A percentile compares a stretch with the other conserved stretches of the same genome.
phyloP scores from a whole-genome alignment of 2,113 vertebrate genomes.

The Peromyscus leucopus region DNA sequence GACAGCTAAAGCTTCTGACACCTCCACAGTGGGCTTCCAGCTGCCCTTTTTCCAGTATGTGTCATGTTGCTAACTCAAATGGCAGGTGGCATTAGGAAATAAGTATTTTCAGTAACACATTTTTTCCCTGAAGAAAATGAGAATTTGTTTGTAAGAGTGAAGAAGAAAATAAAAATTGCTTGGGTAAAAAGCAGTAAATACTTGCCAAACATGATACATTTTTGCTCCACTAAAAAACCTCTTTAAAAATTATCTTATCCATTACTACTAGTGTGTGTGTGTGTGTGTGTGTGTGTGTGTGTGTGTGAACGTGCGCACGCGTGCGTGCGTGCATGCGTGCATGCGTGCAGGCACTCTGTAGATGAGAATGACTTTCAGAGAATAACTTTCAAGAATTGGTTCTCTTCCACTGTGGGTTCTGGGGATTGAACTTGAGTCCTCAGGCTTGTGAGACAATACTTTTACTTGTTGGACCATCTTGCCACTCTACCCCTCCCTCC shows the following conservation, averaged over 20 bases:
- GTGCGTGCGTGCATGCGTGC: no score
- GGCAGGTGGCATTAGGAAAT: not conserved
- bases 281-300: not conserved
- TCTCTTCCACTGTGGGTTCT: not conserved
- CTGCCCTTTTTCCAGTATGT: not conserved
- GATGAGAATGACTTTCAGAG: not conserved
- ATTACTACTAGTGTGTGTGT: not conserved
- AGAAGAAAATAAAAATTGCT: not conserved
- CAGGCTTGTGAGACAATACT: not conserved
- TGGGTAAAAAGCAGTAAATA: not conserved
- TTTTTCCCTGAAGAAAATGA: slow-evolving; percentile 38
- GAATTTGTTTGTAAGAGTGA: not conserved
- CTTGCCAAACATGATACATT: not conserved
- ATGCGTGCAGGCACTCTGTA: fast-evolving
- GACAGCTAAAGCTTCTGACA: not conserved
- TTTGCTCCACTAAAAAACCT: not conserved
- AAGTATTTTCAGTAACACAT: not conserved
- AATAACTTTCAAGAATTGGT: not conserved
- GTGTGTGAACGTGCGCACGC: no score
- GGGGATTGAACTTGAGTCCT: not conserved
- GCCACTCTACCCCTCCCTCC: no score
- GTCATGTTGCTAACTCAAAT: not conserved
- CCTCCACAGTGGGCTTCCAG: not conserved
- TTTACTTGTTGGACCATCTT: not conserved
- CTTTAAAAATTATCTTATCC: not conserved